Evolutionary conservation across 2,888 invertebrate species (phyloP).

Genomic region (Harpalus rubripes): DNA sequence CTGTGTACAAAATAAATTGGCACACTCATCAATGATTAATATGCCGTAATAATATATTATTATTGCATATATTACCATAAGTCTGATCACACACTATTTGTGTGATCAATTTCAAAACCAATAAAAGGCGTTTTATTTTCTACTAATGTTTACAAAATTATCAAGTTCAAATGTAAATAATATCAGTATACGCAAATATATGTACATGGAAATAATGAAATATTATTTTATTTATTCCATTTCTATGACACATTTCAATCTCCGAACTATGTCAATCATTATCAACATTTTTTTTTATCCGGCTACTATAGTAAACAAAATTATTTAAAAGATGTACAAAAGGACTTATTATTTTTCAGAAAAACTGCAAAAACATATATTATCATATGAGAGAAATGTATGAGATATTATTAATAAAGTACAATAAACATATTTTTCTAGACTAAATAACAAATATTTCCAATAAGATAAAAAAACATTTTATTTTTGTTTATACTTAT

Average conservation of each 20-base stretch:
- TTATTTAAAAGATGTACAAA: not conserved
- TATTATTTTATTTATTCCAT: not conserved
- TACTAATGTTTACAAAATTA: not conserved
- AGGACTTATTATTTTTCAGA: not conserved
- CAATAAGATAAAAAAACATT: not conserved
- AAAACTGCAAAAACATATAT: not conserved
- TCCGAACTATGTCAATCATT: not conserved
- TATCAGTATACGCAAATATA: not conserved
- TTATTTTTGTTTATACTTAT: no score
- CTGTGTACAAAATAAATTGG: no score
- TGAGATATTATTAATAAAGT: not conserved
- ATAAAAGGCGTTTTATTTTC: not conserved
- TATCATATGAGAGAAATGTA: not conserved
- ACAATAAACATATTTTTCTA: slow-evolving; percentile 4
- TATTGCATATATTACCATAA: no score
- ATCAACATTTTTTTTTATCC: not conserved
- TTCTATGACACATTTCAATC: slow-evolving; percentile 1
- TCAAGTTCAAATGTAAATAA: slow-evolving; percentile 7
- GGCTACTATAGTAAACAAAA: not conserved
- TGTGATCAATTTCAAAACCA: not conserved
- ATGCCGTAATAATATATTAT: no score
- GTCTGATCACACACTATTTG: not conserved
- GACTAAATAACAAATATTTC: not conserved
- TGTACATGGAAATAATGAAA: not conserved
- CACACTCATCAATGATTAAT: no score